Evolutionary conservation across 2,888 invertebrate species (phyloP).

Genomic region (Didymodactylos carnosus): DNA sequence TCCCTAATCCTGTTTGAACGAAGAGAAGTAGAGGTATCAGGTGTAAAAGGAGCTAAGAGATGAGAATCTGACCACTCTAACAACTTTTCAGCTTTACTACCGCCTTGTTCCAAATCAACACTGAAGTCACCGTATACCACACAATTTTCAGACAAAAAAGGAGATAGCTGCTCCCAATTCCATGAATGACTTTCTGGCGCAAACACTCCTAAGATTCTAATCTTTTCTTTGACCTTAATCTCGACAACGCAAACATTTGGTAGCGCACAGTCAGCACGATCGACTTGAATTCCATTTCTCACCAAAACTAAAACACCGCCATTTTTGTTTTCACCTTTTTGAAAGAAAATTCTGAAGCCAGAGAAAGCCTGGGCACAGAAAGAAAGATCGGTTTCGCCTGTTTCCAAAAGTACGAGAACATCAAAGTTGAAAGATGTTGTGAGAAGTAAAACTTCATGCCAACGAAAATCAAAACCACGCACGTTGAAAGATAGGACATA

Average conservation of each 20-base stretch:
- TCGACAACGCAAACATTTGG: background rate
- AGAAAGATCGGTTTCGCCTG: background rate
- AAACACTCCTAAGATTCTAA: background rate
- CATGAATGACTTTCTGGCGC: background rate
- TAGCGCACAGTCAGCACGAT: background rate
- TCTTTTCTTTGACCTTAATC: background rate
- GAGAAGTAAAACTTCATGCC: background rate
- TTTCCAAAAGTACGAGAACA: background rate
- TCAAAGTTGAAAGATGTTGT: background rate
- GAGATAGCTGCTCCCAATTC: background rate
- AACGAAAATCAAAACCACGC: background rate
- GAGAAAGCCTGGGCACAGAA: background rate
- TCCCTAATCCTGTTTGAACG: background rate
- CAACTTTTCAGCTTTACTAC: background rate
- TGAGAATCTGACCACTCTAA: background rate
- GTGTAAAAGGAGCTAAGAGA: background rate
- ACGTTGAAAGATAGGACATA: background rate
- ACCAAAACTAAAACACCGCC: background rate
- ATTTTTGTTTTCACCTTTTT: background rate
- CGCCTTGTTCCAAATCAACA: background rate
- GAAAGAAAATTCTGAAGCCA: background rate
- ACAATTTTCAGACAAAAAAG: background rate
- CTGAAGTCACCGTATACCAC: background rate
- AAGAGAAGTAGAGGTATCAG: background rate
- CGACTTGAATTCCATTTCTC: background rate